Base-by-base conservation (phyloP, 2,888 invertebrate species). In the Agrotis exclamationis region DNA sequence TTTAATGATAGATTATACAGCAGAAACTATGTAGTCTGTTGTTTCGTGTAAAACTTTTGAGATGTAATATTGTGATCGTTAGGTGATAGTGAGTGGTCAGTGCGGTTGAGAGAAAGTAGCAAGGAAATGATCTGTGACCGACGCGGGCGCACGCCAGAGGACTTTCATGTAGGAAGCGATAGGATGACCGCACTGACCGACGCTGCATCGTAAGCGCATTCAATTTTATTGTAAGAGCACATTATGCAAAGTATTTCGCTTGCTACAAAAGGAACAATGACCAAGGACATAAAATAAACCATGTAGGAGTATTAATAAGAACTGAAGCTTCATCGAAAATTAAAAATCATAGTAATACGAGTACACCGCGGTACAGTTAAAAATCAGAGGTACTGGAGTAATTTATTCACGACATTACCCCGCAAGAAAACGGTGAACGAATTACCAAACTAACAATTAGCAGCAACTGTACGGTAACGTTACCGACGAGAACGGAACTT, bases 61-160 rank as follows among this genome's bases (percentile, higher is more conserved):
- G 67, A 72, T 67, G 72, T 64, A 70, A 68, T 58, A 50, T 28
- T 67, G 62, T 51, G 71, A 59, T 70, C 69, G 59, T 63, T 62
- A 65, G 83, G 50, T 53, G 77, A 67, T 71, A 76, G 72, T 71
- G 75, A 79, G 74, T 67, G 85, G 84, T 80, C 83, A 79, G 78
- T 77, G 85, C 68, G 88, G 83, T 79, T 79, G 69, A 77, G 87
- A 76, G 90, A 89, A 89, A 89, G 89, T 84, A 80, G 72, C 74
- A 65, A 79, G 83, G 85, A 89, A 89, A 85, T 83, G 86, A 86
- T 88, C 85, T 76, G 87, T 86, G 81, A 87, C 86, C 82, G 83
- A 69, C 74, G 81, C 76, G 75, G 76, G 71, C 80, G 75, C 78
- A 74, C 73, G 69, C 70, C 81, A 18, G 70, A 76, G 75, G 84